Evolutionary conservation across 2,888 invertebrate species (phyloP).

Genomic region (Eristalis tenax): DNA sequence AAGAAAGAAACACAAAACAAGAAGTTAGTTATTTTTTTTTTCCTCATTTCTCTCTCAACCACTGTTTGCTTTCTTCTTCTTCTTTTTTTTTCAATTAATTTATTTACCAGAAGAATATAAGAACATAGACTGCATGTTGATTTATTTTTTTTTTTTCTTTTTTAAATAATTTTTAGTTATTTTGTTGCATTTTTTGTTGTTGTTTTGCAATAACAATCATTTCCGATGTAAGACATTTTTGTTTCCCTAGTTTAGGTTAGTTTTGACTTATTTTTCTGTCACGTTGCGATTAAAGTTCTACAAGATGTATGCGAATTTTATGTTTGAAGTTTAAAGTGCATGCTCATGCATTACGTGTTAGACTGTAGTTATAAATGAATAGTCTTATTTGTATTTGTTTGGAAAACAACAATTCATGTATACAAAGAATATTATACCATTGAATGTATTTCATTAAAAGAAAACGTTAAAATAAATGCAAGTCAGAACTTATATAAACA

Average conservation of each 20-base stretch:
- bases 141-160: neutral
- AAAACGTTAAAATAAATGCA: conserved; percentile 34
- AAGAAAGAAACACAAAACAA: conserved; percentile 18
- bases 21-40: neutral
- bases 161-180: neutral
- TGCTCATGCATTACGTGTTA: conserved; percentile 29
- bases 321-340: conserved; percentile 19
- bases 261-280: conserved; percentile 14
- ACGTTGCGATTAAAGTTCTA: conserved; percentile 46
- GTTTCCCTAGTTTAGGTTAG: neutral
- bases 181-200: conserved; percentile 6
- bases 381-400: conserved; percentile 46
- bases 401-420: conserved; percentile 46
- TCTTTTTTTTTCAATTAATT: conserved; percentile 44
- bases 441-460: conserved; percentile 56
- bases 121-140: conserved; percentile 60
- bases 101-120: conserved; percentile 44
- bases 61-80: conserved; percentile 2
- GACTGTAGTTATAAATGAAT: conserved; percentile 9
- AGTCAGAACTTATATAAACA: conserved; percentile 28
- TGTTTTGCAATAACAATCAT: conserved; percentile 34
- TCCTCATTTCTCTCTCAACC: conserved; percentile 4
- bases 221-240: conserved; percentile 1
- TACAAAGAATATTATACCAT: conserved; percentile 61
- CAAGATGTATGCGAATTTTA: conserved; percentile 30